These are phyloP conservation scores for Caenorhabditis sp. DNA, from an alignment of 2,888 invertebrate species.

Conservation along the genomic window DNA sequence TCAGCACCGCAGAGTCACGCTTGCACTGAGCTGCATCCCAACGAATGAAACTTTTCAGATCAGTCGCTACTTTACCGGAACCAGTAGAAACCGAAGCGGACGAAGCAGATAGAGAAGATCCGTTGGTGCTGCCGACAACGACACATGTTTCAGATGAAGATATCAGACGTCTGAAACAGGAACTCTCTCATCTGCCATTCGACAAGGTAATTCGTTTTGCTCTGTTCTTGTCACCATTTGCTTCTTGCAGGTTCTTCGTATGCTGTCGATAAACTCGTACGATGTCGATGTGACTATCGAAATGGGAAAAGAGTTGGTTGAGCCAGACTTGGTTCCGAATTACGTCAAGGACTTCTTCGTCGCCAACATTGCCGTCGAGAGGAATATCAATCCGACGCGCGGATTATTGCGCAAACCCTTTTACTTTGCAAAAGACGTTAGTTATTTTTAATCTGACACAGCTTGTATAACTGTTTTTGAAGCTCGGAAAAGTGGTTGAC, in stretches of 20 bases:
- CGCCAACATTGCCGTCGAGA: constrained; percentile 20
- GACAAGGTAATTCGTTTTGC: constrained; percentile 16
- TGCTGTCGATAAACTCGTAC: constrained; percentile 11
- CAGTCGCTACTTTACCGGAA: constrained; percentile 7
- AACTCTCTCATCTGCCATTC: constrained; percentile 17
- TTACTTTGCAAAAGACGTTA: constrained; percentile 16
- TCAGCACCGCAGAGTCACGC: too few species aligned
- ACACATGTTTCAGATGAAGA: background rate
- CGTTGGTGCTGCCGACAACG: background rate
- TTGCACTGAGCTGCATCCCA: too few species aligned
- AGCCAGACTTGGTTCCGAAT: constrained; percentile 1
- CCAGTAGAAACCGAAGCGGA: background rate
- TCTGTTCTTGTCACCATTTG: background rate
- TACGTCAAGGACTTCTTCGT: background rate
- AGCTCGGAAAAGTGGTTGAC: constrained; percentile 8
- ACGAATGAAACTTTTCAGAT: constrained; percentile 15
- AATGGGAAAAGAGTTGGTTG: background rate
- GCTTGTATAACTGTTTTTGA: constrained; percentile 1
- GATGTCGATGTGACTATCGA: constrained; percentile 19
- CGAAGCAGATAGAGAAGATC: background rate
- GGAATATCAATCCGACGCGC: constrained; percentile 9
- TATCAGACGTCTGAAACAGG: constrained; percentile 8
- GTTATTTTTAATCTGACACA: too few species aligned
- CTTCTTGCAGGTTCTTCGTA: constrained; percentile 14
- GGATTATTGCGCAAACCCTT: background rate